phyloP scores from a whole-genome alignment of 2,797 vertebrate species.

The Mormyrops boulengeri region DNA sequence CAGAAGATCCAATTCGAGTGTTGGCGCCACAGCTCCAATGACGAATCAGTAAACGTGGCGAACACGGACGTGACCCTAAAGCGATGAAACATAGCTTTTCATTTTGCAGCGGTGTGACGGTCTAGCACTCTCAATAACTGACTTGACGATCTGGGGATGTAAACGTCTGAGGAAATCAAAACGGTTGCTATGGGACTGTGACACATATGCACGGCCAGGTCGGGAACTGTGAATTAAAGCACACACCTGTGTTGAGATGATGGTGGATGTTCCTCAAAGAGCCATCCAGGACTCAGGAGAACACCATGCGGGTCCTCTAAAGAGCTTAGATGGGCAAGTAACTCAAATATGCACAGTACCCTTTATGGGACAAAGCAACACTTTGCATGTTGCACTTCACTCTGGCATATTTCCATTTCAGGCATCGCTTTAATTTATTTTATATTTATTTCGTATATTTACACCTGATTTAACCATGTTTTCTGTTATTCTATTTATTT shows the following conservation, averaged over 20 bases:
- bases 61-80: neutral
- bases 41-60: neutral
- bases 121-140: neutral
- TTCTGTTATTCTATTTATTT: neutral
- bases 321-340: neutral
- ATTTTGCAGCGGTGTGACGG: neutral
- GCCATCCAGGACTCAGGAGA: neutral
- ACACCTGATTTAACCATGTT: neutral
- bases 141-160: neutral
- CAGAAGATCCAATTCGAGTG: neutral
- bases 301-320: neutral
- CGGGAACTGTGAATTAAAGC: neutral
- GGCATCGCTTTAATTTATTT: neutral
- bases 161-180: neutral
- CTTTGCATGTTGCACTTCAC: neutral
- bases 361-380: neutral
- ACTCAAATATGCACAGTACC: neutral
- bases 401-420: neutral
- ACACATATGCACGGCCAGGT: neutral
- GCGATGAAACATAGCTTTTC: neutral
- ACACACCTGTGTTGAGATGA: neutral
- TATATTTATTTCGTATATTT: neutral
- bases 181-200: neutral
- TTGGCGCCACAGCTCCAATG: neutral
- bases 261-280: neutral